These are phyloP conservation scores for Leptogaster cylindrica DNA, from an alignment of 2,888 invertebrate genomes.

Conservation along the genomic window DNA sequence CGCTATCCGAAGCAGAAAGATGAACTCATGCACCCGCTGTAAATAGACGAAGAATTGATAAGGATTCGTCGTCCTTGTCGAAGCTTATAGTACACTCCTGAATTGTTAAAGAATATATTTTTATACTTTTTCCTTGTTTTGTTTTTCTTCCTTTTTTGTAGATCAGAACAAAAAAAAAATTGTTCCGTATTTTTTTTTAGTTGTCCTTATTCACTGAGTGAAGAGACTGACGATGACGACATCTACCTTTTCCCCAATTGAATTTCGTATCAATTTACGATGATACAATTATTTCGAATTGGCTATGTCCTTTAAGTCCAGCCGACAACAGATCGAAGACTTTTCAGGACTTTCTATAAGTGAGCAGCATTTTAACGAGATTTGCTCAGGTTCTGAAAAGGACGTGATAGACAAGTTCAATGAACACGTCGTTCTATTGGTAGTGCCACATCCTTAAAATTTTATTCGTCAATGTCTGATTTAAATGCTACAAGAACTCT, in stretches of 20 bases:
- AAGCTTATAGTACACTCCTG: conserved; percentile 12
- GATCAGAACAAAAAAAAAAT: too few species aligned
- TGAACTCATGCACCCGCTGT: conserved; percentile 29
- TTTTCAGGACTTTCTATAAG: neutral
- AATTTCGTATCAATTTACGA: conserved; percentile 40
- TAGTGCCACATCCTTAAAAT: neutral
- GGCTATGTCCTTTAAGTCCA: conserved; percentile 3
- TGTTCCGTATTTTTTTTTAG: too few species aligned
- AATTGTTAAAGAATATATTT: conserved; percentile 22
- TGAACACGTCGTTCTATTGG: neutral
- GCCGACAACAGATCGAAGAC: neutral
- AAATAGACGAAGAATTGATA: conserved; percentile 38
- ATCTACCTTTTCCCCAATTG: conserved; percentile 38
- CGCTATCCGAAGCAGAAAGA: neutral
- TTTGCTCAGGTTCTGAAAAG: conserved; percentile 4
- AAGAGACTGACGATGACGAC: conserved; percentile 1
- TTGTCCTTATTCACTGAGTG: conserved; percentile 1
- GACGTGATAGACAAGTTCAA: neutral
- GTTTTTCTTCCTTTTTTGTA: too few species aligned
- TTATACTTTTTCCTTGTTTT: too few species aligned
- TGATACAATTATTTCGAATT: conserved; percentile 36
- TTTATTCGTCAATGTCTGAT: neutral
- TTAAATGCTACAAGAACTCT: neutral
- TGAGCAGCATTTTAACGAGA: conserved; percentile 33
- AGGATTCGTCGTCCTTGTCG: conserved; percentile 13